Conservation (phyloP, 1,140 invertebrate species). For the Leptopilina clavipes region DNA sequence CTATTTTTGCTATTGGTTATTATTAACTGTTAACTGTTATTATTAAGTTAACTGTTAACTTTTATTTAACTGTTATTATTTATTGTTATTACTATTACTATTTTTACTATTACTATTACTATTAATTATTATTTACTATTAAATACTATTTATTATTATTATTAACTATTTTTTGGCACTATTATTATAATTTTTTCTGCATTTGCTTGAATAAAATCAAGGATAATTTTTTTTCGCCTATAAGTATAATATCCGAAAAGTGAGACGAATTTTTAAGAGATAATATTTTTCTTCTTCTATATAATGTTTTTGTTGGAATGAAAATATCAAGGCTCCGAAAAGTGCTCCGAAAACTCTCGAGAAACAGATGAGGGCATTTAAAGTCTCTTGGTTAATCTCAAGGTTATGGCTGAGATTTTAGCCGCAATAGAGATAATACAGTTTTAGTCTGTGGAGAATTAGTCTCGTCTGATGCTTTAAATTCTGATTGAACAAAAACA, state of each 20-base stretch:
- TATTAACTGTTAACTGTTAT: too few species aligned
- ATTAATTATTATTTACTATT: too few species aligned
- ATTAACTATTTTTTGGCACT: too few species aligned
- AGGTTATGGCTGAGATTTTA: constrained; percentile 2
- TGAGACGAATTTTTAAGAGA: constrained; percentile 24
- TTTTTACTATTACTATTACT: too few species aligned
- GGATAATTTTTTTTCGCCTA: neutral
- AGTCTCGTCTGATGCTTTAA: constrained; percentile 6
- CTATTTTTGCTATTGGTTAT: too few species aligned
- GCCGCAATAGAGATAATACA: neutral
- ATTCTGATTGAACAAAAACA: neutral
- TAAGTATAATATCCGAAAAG: neutral
- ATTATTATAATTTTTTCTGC: too few species aligned
- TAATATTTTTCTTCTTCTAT: constrained; percentile 22
- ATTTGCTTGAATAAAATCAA: neutral
- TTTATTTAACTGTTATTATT: too few species aligned
- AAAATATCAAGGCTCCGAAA: neutral
- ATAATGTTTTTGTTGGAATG: neutral
- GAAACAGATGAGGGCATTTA: constrained; percentile 19
- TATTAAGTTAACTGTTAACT: too few species aligned
- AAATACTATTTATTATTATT: too few species aligned
- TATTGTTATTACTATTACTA: too few species aligned
- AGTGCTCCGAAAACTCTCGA: neutral
- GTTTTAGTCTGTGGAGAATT: neutral
- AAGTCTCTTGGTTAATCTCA: constrained; percentile 6